Evolutionary conservation across 2,888 invertebrate species (phyloP), one percentile per base, ranked within the genome.

Genomic region (Vandiemenella viatica): DNA sequence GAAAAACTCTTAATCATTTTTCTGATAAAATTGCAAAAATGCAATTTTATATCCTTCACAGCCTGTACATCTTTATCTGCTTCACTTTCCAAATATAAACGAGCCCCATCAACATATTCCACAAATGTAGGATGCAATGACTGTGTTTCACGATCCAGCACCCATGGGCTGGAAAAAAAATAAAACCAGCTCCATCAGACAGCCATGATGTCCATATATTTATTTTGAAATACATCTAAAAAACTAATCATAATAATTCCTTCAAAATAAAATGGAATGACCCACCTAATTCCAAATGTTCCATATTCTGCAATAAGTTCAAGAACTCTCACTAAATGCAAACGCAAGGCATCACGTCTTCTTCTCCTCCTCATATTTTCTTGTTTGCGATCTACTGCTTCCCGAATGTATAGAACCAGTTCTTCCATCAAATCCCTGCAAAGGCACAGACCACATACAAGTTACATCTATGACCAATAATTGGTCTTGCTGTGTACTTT

Each of bases 301-400:
- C 86, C 88, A 65, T 85, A 82, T 63, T 90, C 88, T 1, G 95
- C 93, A 53, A 95, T 87, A 52, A 91, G 75, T 61, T 97, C 88
- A 57, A 99, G 72, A 57, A 97, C 83, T 60, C 87, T 80, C 52
- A 93, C 88, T 55, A 99, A 73, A 60, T 96, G 90, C 38, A 97
- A 72, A 40, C 98, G 74, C 45, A 98, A 69, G 10, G 92, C 87
- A 66, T 99, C 98, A 48, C 95, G 78, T 37, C 96, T 76, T 48
- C 92, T 73, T 37, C 95, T 73, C 37, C 97, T 72, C 48, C 96
- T 75, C 75, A 96, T 86, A 64, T 96, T 98, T 65, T 97, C 97
- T 67, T 96, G 95, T 63, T 96, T 97, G 43, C 91, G 78, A 65
- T 98, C 97, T 17, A 93, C 87, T 0, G 96, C 93, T 66, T 99